Evolutionary conservation across 2,888 invertebrate genomes (phyloP).

Genomic region (Dryadula phaetusa): DNA sequence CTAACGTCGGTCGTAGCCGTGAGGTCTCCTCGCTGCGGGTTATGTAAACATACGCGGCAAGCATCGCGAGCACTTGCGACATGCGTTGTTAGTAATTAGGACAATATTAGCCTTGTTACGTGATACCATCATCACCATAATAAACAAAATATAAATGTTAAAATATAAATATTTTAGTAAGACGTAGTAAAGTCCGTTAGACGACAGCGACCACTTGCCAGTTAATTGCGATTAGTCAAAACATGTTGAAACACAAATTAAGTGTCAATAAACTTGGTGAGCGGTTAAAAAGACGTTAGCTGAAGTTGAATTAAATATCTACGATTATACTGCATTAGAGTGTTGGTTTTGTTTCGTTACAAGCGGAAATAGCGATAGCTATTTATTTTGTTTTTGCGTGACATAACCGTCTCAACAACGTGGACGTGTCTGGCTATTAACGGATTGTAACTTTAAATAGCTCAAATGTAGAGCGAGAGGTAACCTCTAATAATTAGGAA

Average conservation of each 20-base stretch:
- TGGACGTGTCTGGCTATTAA: background rate
- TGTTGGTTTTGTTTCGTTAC: slow-evolving; percentile 16
- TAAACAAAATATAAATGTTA: slow-evolving; percentile 1
- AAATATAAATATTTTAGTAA: background rate
- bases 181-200: background rate
- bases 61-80: slow-evolving; percentile 36
- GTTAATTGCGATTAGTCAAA: background rate
- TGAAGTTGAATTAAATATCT: background rate
- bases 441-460: slow-evolving; percentile 16
- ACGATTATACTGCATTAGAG: slow-evolving; percentile 27
- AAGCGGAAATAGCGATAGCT: slow-evolving; percentile 21
- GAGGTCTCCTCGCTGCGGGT: slow-evolving; percentile 20
- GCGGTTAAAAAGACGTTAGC: slow-evolving; percentile 22
- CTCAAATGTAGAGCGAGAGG: slow-evolving; percentile 4
- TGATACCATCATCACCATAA: slow-evolving; percentile 16
- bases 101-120: slow-evolving; percentile 27
- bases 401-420: slow-evolving; percentile 28
- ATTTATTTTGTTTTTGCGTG: slow-evolving; percentile 29
- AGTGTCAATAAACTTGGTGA: background rate
- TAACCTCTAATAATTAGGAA: background rate
- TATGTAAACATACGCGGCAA: slow-evolving; percentile 33
- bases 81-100: slow-evolving; percentile 20
- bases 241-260: background rate
- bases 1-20: slow-evolving; percentile 3
- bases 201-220: no score